A percentile compares a stretch with the other conserved stretches of the same genome.
Evolutionary conservation across 2,888 invertebrate genomes (phyloP).

Genomic region (Pheosia gnoma): DNA sequence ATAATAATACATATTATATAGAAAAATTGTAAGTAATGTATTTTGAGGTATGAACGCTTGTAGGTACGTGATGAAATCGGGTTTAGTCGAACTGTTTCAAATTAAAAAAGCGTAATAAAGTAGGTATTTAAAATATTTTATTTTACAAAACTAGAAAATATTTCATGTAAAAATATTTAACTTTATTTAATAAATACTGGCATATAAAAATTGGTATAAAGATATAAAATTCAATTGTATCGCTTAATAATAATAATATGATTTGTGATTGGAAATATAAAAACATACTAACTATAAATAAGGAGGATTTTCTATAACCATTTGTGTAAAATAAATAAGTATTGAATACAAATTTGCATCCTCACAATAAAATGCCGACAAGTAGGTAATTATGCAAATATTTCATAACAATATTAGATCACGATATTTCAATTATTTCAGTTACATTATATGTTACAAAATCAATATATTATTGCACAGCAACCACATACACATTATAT

Average conservation of each 20-base stretch:
- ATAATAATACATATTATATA: too few relatives aligned
- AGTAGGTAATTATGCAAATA: neutral
- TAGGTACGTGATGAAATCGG: too few relatives aligned
- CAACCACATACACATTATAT: slow-evolving; percentile 18
- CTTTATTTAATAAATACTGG: neutral
- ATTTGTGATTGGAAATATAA: neutral
- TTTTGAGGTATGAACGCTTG: too few relatives aligned
- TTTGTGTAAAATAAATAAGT: too few relatives aligned
- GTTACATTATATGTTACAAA: neutral
- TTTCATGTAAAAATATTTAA: neutral
- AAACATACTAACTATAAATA: neutral
- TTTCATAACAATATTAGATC: neutral
- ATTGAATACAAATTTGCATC: neutral
- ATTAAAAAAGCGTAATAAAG: neutral
- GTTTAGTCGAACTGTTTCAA: neutral
- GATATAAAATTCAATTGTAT: neutral
- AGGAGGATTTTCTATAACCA: neutral
- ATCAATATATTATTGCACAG: neutral
- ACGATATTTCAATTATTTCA: neutral
- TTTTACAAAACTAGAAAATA: slow-evolving; percentile 9
- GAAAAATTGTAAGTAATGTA: too few relatives aligned
- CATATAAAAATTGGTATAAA: neutral
- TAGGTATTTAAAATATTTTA: neutral
- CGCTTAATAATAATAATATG: neutral
- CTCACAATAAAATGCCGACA: neutral